These are phyloP conservation scores for Periphyllus acericola DNA, from an alignment of 2,888 invertebrate genomes.

Conservation along the genomic window DNA sequence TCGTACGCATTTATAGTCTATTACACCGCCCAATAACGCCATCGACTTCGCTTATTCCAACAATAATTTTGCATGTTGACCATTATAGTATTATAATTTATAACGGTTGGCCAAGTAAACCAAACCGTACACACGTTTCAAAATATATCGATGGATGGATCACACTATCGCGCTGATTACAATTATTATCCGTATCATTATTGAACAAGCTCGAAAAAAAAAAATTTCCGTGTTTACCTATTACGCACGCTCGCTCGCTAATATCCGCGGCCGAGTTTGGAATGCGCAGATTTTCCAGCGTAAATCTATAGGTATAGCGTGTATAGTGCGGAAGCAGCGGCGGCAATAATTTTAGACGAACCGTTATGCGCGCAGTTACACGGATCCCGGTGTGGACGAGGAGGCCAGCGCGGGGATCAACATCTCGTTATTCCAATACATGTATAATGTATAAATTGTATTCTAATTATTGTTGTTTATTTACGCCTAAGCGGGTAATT, in stretches of 20 bases:
- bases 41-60: background rate
- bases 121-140: background rate
- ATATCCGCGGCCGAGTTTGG: slow-evolving; percentile 1
- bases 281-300: background rate
- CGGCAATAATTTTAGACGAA: slow-evolving; percentile 19
- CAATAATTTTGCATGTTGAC: too few relatives aligned
- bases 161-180: background rate
- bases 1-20: too few relatives aligned
- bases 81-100: background rate
- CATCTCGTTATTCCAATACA: background rate
- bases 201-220: background rate
- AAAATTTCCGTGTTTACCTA: background rate
- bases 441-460: background rate
- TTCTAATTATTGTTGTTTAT: too few relatives aligned
- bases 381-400: background rate
- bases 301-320: background rate
- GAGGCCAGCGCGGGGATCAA: background rate
- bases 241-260: background rate
- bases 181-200: background rate
- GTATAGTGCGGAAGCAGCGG: background rate
- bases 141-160: background rate
- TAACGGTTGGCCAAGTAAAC: background rate
- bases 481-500: too few relatives aligned
- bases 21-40: background rate
- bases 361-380: slow-evolving; percentile 39